Evolutionary conservation across 2,888 invertebrate species (phyloP).

Genomic region (Tetropium fuscum): DNA sequence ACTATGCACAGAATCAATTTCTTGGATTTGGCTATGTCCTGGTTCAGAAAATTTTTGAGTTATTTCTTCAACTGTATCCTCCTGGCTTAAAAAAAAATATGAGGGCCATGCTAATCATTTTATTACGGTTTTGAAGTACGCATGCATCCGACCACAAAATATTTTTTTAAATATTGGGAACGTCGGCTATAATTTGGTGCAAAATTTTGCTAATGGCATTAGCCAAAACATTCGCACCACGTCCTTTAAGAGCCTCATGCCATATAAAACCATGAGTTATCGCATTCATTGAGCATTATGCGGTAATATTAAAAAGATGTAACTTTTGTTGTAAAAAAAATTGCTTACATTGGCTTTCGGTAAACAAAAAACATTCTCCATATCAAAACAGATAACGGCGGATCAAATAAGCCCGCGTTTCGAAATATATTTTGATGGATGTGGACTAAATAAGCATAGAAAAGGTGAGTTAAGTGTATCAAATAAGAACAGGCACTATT

Average conservation of each 20-base stretch:
- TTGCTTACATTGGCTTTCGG: not conserved
- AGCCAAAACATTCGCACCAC: not conserved
- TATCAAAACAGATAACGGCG: not conserved
- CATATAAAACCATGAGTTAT: not conserved
- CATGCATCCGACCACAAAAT: not conserved
- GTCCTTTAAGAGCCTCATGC: not conserved
- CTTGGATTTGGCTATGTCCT: not conserved
- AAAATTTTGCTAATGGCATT: not conserved
- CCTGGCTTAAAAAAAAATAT: not conserved
- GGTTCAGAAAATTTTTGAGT: not conserved
- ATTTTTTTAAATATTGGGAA: not conserved
- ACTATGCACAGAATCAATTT: not conserved
- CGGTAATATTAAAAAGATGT: not conserved
- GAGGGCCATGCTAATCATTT: not conserved
- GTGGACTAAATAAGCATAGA: no score
- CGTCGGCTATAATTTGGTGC: not conserved
- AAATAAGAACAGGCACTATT: no score
- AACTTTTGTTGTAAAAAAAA: not conserved
- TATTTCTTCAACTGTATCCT: not conserved
- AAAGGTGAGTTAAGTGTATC: no score
- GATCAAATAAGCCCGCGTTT: no score
- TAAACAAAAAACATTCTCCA: not conserved
- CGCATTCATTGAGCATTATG: not conserved
- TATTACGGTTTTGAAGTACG: not conserved
- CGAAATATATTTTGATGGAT: no score